Base-by-base conservation (phyloP, 2,113 vertebrate species). In the Menura novaehollandiae region DNA sequence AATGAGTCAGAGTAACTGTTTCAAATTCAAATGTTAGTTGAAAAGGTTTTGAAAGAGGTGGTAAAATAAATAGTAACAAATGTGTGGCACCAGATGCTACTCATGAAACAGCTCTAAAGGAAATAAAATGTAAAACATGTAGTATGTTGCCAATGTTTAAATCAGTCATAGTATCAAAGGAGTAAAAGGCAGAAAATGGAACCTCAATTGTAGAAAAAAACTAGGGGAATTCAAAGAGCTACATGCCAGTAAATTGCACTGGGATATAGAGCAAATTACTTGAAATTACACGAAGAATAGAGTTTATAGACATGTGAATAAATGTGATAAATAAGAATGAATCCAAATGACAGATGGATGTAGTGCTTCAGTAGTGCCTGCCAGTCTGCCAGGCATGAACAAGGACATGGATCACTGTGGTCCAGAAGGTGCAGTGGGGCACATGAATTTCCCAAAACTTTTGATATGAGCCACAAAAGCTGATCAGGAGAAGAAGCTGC, bases 61-160 rank as follows among this genome's bases (percentile, higher is more conserved):
- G 83, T 84, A 86, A 93, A 96, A 97, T 95, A 95, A 95, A 95
- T 93, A 95, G 94, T 92, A 96, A 86, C 91, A 95, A 95, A 75
- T 56, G 44, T 89, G 77, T 91, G 27, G 79, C 16, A 92, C 60
- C 89, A 96, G 92, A 93, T 96, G 91, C 73, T 95, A 60, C 62
- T 75, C 89, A 84, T 77, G 83, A 43, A 74, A 90, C 51, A 86
- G 32, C 41, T 93, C 49, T 94, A 76, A 85, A 87, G 35, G 51
- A 91, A 93, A 91, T 35, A 6, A 4, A 78, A 84, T 85, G 20
- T 75, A 82, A 93, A 86, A 80, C 84, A 75, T 55, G 44, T 93
- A 82, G 53, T 41, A 68, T 35, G 53, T 51, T 93, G 80, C 60
- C 76, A 73, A 22, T 75, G 47, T 84, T 92, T 89, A 84, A 95